Evolutionary conservation across 2,797 vertebrate species (phyloP).

Genomic region (Cuniculus paca): DNA sequence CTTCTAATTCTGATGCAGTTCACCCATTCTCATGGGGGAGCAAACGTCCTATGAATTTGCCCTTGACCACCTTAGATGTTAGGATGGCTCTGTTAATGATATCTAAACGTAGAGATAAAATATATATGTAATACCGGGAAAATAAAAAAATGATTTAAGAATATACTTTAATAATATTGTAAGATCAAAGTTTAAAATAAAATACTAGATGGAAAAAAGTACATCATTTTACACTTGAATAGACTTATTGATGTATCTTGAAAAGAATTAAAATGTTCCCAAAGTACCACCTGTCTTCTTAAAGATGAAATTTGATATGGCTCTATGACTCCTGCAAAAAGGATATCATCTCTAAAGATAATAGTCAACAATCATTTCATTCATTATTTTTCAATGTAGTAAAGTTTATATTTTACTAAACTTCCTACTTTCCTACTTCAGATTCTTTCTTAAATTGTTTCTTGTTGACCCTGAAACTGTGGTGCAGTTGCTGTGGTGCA

Average conservation of each 20-base stretch:
- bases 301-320: not conserved
- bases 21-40: rapidly evolving
- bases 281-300: not conserved
- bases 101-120: not conserved
- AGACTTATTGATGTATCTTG: not conserved
- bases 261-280: not conserved
- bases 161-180: not conserved
- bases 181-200: not conserved
- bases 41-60: not conserved
- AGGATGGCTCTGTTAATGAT: not conserved
- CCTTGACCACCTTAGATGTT: not conserved
- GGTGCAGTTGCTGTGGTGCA: not conserved
- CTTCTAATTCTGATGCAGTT: not conserved
- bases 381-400: conserved; percentile 9
- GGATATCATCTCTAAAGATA: not conserved
- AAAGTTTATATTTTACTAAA: not conserved
- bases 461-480: not conserved
- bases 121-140: not conserved
- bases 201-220: not conserved
- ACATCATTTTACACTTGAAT: not conserved
- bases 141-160: not conserved
- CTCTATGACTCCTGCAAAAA: not conserved
- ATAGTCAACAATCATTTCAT: not conserved
- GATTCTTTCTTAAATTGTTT: conserved; percentile 11
- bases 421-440: not conserved